Percentiles rank a stretch among this genome's conserved stretches.
These are phyloP conservation scores for Bombus picipes DNA, from an alignment of 1,140 invertebrate genomes.

Conservation along the genomic window DNA sequence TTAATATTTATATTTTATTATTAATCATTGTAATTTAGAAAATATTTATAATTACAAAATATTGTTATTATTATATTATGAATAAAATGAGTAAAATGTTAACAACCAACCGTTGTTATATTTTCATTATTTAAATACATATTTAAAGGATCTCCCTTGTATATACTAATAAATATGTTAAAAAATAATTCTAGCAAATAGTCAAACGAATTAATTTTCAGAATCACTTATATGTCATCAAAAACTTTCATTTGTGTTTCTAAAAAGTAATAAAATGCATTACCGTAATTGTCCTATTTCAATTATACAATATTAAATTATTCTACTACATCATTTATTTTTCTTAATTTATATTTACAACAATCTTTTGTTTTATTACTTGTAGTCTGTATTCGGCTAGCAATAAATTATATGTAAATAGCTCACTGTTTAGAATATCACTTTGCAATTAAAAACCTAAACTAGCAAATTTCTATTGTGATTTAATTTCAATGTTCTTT, in stretches of 20 bases:
- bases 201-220: background rate
- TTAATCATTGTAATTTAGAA: background rate
- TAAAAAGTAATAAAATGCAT: slow-evolving; percentile 74
- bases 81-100: slow-evolving; percentile 6
- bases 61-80: background rate
- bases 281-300: slow-evolving; percentile 54
- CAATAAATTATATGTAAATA: slow-evolving; percentile 77
- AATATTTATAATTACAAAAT: background rate
- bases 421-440: slow-evolving; percentile 65
- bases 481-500: slow-evolving; percentile 31
- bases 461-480: slow-evolving; percentile 53
- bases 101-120: background rate
- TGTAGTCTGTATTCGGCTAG: slow-evolving; percentile 63
- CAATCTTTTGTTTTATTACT: slow-evolving; percentile 56
- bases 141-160: background rate
- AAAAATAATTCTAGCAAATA: slow-evolving; percentile 5
- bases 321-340: slow-evolving; percentile 68
- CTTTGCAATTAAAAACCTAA: slow-evolving; percentile 69
- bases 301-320: slow-evolving; percentile 60
- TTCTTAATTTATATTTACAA: slow-evolving; percentile 75
- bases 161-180: background rate
- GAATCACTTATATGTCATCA: slow-evolving; percentile 40
- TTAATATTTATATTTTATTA: background rate
- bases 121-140: slow-evolving; percentile 17
- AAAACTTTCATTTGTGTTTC: slow-evolving; percentile 66